These are phyloP conservation scores for Catharus bicknelli DNA, from an alignment of 2,113 vertebrate genomes.

Conservation along the genomic window DNA sequence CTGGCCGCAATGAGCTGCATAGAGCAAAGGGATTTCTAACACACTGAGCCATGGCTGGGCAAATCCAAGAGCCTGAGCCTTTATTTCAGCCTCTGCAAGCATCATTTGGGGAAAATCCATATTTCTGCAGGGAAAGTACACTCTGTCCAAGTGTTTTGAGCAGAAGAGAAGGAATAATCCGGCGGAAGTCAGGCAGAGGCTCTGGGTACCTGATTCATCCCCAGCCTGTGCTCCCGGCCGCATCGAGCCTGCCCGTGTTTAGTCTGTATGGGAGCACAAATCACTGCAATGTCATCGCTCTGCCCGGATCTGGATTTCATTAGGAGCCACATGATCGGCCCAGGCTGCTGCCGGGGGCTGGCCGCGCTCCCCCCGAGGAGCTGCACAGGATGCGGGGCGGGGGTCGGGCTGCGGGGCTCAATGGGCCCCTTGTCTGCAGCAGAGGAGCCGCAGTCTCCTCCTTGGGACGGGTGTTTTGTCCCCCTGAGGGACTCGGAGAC, in stretches of 20 bases:
- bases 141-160: not conserved
- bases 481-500: not conserved
- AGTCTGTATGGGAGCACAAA: constrained; percentile 64
- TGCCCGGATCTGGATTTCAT: constrained; percentile 73
- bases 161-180: not conserved
- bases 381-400: constrained; percentile 69
- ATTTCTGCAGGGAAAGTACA: not conserved
- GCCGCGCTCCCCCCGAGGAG: constrained; percentile 13
- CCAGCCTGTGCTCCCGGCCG: not conserved
- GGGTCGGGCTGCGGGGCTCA: constrained; percentile 59
- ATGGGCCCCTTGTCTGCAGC: constrained; percentile 67
- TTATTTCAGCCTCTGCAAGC: not conserved
- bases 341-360: constrained; percentile 42
- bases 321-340: constrained; percentile 71
- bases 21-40: not conserved
- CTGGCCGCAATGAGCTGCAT: accelerated
- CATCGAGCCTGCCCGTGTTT: constrained; percentile 19
- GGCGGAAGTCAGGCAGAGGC: not conserved
- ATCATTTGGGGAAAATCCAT: not conserved
- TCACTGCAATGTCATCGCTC: constrained; percentile 47
- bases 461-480: accelerated
- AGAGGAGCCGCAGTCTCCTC: constrained; percentile 56
- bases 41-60: accelerated
- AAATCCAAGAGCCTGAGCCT: not conserved
- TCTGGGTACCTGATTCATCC: not conserved